Conservation (phyloP, 2,797 vertebrate species). For the Acrossocheilus fasciatus region DNA sequence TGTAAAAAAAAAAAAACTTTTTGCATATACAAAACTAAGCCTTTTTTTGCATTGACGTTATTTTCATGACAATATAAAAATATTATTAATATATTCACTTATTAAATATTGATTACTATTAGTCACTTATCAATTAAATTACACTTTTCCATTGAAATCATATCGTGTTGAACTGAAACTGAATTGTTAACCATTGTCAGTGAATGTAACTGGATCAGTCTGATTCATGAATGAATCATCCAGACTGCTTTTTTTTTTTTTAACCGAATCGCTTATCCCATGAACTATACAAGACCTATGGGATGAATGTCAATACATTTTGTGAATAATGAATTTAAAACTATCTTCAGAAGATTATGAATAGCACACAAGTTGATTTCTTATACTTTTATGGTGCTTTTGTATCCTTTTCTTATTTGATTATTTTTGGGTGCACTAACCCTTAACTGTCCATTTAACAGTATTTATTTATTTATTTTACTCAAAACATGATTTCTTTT, state of each 20-base stretch:
- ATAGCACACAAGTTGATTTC: neutral
- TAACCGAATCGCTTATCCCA: neutral
- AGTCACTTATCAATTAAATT: neutral
- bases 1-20: neutral
- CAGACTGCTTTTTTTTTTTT: neutral
- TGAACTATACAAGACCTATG: neutral
- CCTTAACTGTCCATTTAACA: neutral
- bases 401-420: neutral
- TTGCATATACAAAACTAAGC: neutral
- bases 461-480: neutral
- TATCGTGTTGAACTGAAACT: neutral
- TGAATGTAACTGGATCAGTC: neutral
- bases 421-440: neutral
- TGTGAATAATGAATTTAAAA: neutral
- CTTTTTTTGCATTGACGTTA: neutral
- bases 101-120: neutral
- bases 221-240: neutral
- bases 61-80: neutral
- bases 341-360: neutral
- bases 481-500: neutral
- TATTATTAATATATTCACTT: neutral
- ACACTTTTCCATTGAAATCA: neutral
- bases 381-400: neutral
- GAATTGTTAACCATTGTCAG: neutral
- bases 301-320: neutral